Conservation (phyloP, 37 sponge, comb jelly and placozoan species). For the Aplysina aerophoba region DNA sequence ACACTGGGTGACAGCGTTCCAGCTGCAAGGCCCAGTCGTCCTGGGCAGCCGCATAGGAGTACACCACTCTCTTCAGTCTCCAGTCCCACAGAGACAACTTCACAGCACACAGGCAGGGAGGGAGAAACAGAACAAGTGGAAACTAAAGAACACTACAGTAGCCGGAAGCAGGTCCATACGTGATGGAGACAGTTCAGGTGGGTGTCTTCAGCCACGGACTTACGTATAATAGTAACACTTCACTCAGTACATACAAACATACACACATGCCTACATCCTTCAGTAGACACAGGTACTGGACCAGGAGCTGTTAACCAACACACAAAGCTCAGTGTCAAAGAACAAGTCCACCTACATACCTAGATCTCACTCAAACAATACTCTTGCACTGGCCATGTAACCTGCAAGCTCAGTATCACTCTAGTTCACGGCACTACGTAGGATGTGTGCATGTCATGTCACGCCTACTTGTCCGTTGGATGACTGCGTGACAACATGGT, state of each 20-base stretch:
- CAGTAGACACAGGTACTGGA: background rate
- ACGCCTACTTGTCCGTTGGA: slow-evolving; percentile 2
- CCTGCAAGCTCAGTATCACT: too few relatives aligned
- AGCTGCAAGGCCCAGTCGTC: slow-evolving; percentile 8
- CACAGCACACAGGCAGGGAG: background rate
- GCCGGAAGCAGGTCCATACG: background rate
- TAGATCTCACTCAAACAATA: too few relatives aligned
- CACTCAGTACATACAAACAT: background rate
- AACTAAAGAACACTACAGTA: background rate
- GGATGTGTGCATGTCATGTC: background rate
- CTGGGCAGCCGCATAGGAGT: background rate
- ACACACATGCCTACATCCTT: background rate
- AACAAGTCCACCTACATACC: too few relatives aligned
- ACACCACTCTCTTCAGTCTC: background rate
- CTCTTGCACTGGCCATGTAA: too few relatives aligned
- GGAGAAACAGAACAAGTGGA: background rate
- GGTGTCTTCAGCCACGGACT: too few relatives aligned
- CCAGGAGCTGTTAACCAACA: too few relatives aligned
- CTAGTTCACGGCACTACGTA: too few relatives aligned
- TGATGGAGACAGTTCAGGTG: too few relatives aligned
- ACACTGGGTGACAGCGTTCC: background rate
- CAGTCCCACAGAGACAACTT: slow-evolving; percentile 21
- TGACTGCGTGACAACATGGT: slow-evolving; percentile 1
- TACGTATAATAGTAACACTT: too few relatives aligned
- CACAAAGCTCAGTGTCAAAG: too few relatives aligned